phyloP scores from a whole-genome alignment of 2,113 vertebrate genomes.

The Corvus hawaiiensis region DNA sequence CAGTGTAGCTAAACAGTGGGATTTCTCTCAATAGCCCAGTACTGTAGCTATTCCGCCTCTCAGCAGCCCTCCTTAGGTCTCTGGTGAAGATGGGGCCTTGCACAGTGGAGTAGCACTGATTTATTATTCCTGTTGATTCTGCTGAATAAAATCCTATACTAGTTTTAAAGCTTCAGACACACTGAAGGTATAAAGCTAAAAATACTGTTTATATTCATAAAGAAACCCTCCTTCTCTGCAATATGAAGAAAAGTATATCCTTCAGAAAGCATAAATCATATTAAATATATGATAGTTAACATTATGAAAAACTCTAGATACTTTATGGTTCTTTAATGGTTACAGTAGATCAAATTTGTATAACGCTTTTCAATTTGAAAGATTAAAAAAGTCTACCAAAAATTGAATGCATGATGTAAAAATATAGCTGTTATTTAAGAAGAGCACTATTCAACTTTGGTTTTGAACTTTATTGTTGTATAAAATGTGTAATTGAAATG shows the following conservation, averaged over 20 bases:
- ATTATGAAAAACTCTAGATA: neutral
- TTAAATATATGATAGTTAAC: neutral
- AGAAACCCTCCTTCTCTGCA: neutral
- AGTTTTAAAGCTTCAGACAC: neutral
- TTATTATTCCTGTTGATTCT: neutral
- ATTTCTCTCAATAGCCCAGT: neutral
- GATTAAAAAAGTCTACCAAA: neutral
- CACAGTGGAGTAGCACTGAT: neutral
- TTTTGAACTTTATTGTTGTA: neutral
- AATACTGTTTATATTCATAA: neutral
- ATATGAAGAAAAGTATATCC: neutral
- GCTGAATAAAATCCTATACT: neutral
- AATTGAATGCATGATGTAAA: neutral
- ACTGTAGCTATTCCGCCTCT: neutral
- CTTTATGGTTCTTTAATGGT: neutral
- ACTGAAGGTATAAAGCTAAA: neutral
- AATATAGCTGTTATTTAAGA: neutral
- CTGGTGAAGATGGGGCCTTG: neutral
- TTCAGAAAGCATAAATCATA: neutral
- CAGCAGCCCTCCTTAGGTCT: neutral
- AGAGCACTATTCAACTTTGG: neutral
- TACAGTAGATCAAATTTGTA: neutral
- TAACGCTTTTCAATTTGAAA: neutral
- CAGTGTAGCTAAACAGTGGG: neutral
- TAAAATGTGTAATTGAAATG: neutral